Evolutionary conservation across 2,113 vertebrate species (phyloP).

Genomic region (Nycticryphes semicollaris): DNA sequence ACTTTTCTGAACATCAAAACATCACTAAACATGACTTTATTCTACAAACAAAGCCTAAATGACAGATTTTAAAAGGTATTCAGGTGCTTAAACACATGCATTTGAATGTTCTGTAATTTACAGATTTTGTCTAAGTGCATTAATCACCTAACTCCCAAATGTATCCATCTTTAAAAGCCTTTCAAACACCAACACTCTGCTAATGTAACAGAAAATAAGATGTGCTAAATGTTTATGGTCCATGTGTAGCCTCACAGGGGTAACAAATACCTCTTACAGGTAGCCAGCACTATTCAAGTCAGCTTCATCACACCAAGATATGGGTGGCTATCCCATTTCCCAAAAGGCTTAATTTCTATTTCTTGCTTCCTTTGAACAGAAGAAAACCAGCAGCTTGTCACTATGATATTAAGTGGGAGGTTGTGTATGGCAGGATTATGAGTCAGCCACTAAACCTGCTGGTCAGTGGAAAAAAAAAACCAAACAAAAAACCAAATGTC

Average conservation of each 20-base stretch:
- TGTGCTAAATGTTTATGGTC: background rate
- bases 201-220: background rate
- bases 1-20: background rate
- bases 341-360: background rate
- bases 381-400: slow-evolving; percentile 23
- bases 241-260: background rate
- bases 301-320: background rate
- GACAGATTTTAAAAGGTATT: background rate
- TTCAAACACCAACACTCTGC: background rate
- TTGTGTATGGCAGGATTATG: background rate
- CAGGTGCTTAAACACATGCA: background rate
- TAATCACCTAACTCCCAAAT: background rate
- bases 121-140: background rate
- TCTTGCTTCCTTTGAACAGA: background rate
- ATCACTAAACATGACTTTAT: background rate
- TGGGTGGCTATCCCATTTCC: background rate
- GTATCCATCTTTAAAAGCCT: background rate
- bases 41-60: background rate
- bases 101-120: background rate
- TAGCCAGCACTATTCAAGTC: background rate
- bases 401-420: background rate
- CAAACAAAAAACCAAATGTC: background rate
- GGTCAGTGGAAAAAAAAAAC: background rate
- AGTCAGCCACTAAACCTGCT: background rate
- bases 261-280: background rate